phyloP scores from a whole-genome alignment of 2,797 vertebrate species.

The Lutjanus campechanus region DNA sequence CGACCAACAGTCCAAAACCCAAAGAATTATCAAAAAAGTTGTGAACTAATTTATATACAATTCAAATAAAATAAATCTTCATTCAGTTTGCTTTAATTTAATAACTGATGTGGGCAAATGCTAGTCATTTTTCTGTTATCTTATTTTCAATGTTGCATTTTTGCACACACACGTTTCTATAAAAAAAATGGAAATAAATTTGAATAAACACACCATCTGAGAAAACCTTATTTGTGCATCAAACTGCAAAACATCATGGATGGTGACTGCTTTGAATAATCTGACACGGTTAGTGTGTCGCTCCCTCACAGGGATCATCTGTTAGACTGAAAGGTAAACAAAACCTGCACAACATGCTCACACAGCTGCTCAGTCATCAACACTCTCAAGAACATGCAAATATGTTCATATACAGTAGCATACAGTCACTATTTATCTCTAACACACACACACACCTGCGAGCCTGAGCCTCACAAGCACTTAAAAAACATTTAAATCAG shows the following conservation, averaged over 20 bases:
- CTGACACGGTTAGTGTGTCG: conserved; percentile 36
- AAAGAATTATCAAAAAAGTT: too few relatives aligned
- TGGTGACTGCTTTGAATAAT: conserved; percentile 28
- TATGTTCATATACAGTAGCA: not conserved
- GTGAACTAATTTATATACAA: not conserved
- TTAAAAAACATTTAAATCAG: not conserved
- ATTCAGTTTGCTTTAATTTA: not conserved
- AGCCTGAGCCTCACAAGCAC: not conserved
- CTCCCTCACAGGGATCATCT: conserved; percentile 15
- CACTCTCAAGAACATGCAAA: conserved; percentile 29
- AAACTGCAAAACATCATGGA: conserved; percentile 24
- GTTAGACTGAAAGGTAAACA: conserved; percentile 46
- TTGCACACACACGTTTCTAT: not conserved
- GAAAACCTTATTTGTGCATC: conserved; percentile 48
- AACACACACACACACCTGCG: not conserved
- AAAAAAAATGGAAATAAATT: too few relatives aligned
- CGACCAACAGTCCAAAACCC: too few relatives aligned
- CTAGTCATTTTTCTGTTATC: not conserved
- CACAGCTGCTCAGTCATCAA: conserved; percentile 30
- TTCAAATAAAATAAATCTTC: rapidly evolving
- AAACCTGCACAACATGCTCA: conserved; percentile 42
- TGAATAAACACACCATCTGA: conserved; percentile 27
- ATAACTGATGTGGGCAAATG: not conserved
- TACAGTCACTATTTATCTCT: not conserved
- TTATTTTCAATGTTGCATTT: not conserved